Percentiles rank a stretch among this genome's conserved stretches.
Evolutionary conservation across 2,113 vertebrate species (phyloP).

Genomic region (Callorhinus ursinus): DNA sequence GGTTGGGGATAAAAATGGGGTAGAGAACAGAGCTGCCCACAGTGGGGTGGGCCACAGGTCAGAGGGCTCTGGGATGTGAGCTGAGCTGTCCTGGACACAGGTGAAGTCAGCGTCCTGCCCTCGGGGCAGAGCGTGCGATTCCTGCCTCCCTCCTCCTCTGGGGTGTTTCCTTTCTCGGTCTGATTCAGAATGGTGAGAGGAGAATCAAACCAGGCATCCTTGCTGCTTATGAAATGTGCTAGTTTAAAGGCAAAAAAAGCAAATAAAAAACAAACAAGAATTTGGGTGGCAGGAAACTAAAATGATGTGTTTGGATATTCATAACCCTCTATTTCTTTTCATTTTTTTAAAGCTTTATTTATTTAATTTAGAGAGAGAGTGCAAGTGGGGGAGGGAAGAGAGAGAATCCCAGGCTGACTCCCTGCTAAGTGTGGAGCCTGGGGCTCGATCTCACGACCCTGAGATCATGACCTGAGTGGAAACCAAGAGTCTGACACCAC

Average conservation of each 20-base stretch:
- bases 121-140: neutral
- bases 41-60: too few species aligned
- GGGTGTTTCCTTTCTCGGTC: neutral
- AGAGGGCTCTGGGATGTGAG: neutral
- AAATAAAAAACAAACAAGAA: neutral
- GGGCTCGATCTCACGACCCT: neutral
- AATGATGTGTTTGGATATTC: neutral
- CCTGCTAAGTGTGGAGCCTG: neutral
- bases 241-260: neutral
- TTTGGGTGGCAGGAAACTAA: neutral
- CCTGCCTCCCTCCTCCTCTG: neutral
- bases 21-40: neutral
- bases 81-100: too few species aligned
- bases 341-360: neutral
- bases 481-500: neutral
- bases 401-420: neutral
- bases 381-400: neutral
- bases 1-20: neutral
- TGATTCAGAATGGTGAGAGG: neutral
- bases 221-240: neutral
- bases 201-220: neutral
- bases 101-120: too few species aligned
- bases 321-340: neutral
- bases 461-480: neutral
- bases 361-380: neutral